Evolutionary conservation across 2,888 invertebrate species (phyloP).

Genomic region (Cyclophora punctaria): DNA sequence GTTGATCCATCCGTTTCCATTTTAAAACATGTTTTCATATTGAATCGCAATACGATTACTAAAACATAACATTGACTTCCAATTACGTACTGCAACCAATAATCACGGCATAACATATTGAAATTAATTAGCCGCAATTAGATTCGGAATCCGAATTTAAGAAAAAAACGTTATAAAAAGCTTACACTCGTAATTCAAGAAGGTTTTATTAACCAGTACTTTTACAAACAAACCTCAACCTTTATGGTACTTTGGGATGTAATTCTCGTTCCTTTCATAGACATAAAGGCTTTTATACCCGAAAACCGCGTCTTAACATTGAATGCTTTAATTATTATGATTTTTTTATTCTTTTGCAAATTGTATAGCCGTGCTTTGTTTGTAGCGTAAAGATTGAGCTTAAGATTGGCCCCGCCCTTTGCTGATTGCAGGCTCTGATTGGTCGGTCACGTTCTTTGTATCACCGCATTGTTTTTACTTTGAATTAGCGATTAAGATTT

Average conservation of each 20-base stretch:
- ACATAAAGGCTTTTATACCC: slow-evolving; percentile 24
- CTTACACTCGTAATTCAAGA: slow-evolving; percentile 4
- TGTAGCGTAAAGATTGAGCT: slow-evolving; percentile 47
- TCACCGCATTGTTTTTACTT: slow-evolving; percentile 52
- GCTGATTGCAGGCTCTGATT: slow-evolving; percentile 49
- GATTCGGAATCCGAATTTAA: neutral
- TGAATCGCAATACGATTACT: neutral
- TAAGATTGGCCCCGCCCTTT: slow-evolving; percentile 56
- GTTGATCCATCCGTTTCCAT: too few relatives aligned
- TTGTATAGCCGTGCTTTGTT: slow-evolving; percentile 55
- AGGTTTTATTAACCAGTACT: slow-evolving; percentile 12
- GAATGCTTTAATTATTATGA: slow-evolving; percentile 53
- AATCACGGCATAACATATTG: neutral
- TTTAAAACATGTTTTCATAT: neutral
- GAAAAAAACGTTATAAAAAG: slow-evolving; percentile 4
- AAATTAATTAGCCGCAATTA: neutral
- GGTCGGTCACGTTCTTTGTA: slow-evolving; percentile 55
- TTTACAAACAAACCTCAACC: slow-evolving; percentile 13
- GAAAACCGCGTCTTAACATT: slow-evolving; percentile 26
- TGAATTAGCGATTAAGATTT: slow-evolving; percentile 46
- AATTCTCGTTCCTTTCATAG: slow-evolving; percentile 23
- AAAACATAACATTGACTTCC: neutral
- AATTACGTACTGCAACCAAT: neutral
- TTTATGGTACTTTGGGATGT: slow-evolving; percentile 13
- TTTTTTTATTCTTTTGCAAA: slow-evolving; percentile 50